phyloP scores from a whole-genome alignment of 2,113 vertebrate species.

The Lophotis ruficrista region DNA sequence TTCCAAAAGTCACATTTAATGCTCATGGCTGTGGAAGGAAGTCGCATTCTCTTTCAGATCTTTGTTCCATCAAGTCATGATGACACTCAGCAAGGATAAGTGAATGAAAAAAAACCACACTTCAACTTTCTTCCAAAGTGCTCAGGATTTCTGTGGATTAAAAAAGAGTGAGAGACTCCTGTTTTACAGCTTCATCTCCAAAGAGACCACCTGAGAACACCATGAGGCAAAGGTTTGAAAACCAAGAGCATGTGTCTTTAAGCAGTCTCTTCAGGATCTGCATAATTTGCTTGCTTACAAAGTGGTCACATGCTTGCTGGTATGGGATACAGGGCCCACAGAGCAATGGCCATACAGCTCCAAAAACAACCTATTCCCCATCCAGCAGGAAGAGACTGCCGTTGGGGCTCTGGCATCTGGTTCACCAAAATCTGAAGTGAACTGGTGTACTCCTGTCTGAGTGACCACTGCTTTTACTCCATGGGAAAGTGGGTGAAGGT shows the following conservation, averaged over 20 bases:
- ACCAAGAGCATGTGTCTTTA: not conserved
- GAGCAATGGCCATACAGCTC: accelerated
- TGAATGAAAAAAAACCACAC: not conserved
- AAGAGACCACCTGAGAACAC: not conserved
- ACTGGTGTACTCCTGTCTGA: not conserved
- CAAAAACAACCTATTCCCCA: not conserved
- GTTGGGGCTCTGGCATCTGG: accelerated
- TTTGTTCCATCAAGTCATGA: not conserved
- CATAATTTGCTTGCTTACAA: not conserved
- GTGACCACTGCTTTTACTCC: not conserved
- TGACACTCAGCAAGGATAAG: not conserved
- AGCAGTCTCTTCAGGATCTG: not conserved
- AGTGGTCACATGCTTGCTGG: not conserved
- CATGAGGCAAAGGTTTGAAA: not conserved
- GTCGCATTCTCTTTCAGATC: not conserved
- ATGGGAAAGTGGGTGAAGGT: not conserved
- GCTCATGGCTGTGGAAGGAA: not conserved
- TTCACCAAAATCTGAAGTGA: not conserved
- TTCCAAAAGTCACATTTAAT: not conserved
- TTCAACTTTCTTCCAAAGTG: not conserved
- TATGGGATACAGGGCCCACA: not conserved
- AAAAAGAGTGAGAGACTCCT: not conserved
- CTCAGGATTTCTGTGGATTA: not conserved
- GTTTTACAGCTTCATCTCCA: not conserved
- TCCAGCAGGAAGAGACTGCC: not conserved